Evolutionary conservation across 2,797 vertebrate species (phyloP), one percentile per base, ranked within the genome.

Genomic region (Sebastes ruberrimus): DNA sequence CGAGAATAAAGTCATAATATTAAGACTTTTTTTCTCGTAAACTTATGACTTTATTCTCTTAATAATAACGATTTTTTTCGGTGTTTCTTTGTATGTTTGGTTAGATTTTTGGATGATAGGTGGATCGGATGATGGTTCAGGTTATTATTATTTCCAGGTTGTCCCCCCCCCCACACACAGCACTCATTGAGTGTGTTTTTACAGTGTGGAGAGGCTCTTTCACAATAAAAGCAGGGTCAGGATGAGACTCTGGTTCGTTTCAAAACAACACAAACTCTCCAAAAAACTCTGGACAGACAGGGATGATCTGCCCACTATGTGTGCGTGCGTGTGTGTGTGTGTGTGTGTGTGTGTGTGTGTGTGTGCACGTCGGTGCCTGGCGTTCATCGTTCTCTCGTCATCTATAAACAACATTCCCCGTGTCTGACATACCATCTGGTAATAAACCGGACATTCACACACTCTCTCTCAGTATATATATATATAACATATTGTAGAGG

Each of bases 341-440:
- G 49, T 56, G 63, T 38, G 70, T 67, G 49, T 73, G 61, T 75
- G 52, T 75, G 65, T 60, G 57, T 35, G 35, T 38, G 35, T 38
- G 35, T 13, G 35, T 38, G 35, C 35, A 38, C 74, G 78, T 70
- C 25, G 53, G 81, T 63, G 76, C 56, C 86, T 83, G 86, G 76
- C 53, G 28, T 84, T 86, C 84, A 78, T 91, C 69, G 80, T 88
- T 76, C 84, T 83, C 85, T 86, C 87, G 38, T 92, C 86, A 67
- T 83, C 74, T 90, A 87, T 94, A 94, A 94, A 95, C 93, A 94
- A 88, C 92, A 95, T 95, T 93, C 93, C 80, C 84, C 70, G 28
- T 7, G 59, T 77, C 78, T 91, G 88, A 95, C 81, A 84, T 83
- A 84, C 35, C 81, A 86, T 85, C 85, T 93, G 87, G 83, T 71